Evolutionary conservation across 1,140 invertebrate genomes (phyloP).

Genomic region (Aphis craccivora): DNA sequence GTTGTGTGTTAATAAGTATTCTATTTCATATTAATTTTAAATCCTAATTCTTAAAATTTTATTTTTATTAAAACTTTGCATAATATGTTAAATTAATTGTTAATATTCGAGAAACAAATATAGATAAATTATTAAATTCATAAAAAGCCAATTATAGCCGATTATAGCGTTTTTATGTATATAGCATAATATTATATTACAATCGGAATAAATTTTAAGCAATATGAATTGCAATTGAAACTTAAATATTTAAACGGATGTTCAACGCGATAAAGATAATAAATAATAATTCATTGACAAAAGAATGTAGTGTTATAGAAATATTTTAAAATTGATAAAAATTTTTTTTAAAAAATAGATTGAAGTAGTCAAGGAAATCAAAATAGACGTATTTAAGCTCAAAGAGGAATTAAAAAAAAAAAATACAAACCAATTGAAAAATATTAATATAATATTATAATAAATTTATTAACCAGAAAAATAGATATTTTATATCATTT

Average conservation of each 20-base stretch:
- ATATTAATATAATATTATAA: background rate
- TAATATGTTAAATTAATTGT: background rate
- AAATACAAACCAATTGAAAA: background rate
- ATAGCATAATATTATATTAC: background rate
- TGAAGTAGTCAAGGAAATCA: constrained; percentile 31
- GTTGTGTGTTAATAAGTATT: background rate
- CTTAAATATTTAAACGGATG: constrained; percentile 8
- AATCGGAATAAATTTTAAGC: background rate
- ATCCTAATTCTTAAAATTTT: background rate
- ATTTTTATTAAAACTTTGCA: background rate
- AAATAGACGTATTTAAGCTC: background rate
- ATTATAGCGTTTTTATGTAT: background rate
- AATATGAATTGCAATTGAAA: background rate
- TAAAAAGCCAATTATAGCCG: background rate
- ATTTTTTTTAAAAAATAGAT: background rate
- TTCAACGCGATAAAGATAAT: background rate
- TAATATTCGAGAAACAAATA: background rate
- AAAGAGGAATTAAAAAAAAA: background rate
- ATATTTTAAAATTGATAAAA: constrained; percentile 6
- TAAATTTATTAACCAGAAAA: background rate
- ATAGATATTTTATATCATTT: background rate
- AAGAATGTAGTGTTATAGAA: background rate
- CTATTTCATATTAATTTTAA: background rate
- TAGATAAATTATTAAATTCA: background rate
- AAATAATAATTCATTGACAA: constrained; percentile 28